Evolutionary conservation across 2,113 vertebrate genomes (phyloP), one percentile per base, ranked within the genome.

Genomic region (Orycteropus afer): DNA sequence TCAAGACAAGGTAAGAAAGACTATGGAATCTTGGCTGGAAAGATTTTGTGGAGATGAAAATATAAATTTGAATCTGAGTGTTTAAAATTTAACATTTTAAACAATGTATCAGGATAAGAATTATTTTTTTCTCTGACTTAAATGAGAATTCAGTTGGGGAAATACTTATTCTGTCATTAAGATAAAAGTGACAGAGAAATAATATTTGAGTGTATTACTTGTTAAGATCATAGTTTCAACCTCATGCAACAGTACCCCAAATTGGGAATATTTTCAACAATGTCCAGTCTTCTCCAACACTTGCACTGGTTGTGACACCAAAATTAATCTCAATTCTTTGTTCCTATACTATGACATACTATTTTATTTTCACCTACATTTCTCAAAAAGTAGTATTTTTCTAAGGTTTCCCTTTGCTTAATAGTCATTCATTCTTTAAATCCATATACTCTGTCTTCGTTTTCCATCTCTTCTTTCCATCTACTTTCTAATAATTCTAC

Each of bases 51-150:
- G 55, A 95, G 86, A 47, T 82, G 18, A 77, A 85, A 81, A 94
- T 63, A 57, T 63, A 57, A 18, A 79, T 80, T 37, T 79, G 20
- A 93, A 80, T 63, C 15, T 81, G 76, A 14, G 12, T 55, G 18
- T 84, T 96, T 90, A 88, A 95, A 96, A 93, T 65, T 80, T 87
- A 92, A 65, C 87, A 42, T 90, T 80, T 79, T 83, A 90, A 90
- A 90, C 83, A 63, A 74, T 71, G 86, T 2, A 76, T 88, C 17
- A 40, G 29, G 27, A 77, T 80, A 90, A 76, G 18, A 90, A 71
- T 86, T 77, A n/a, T 90, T 86, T 89, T 88, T 89, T 69, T 37
- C 18, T 80, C n/a, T 83, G 53, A 22, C 32, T 84, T 9, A 92
- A 92, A 78, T 73, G 42, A 65, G 20, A 89, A 86, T 87, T 49